These are phyloP conservation scores for Yponomeuta sedellus DNA, from an alignment of 2,888 invertebrate species.

Conservation along the genomic window DNA sequence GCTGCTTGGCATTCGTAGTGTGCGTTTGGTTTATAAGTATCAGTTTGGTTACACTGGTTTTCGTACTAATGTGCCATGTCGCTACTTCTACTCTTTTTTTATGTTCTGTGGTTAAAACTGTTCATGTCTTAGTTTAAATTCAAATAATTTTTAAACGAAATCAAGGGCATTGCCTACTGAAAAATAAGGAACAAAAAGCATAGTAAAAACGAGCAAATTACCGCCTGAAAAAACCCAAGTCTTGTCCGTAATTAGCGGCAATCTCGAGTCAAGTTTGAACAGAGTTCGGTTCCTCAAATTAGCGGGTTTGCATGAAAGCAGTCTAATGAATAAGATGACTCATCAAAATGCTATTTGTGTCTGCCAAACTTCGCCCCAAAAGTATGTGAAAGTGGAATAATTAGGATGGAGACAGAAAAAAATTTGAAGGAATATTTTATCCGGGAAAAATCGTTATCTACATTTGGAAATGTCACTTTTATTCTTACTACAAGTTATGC, in stretches of 20 bases:
- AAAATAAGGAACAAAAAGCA: background rate
- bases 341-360: constrained; percentile 17
- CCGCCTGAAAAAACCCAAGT: constrained; percentile 6
- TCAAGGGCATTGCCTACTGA: background rate
- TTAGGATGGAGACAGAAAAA: background rate
- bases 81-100: too few relatives aligned
- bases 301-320: constrained; percentile 14
- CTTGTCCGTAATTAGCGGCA: constrained; percentile 9
- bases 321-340: constrained; percentile 17
- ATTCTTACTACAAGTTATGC: too few relatives aligned
- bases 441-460: background rate
- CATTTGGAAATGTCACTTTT: too few relatives aligned
- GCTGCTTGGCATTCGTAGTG: too few relatives aligned
- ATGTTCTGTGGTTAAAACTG: too few relatives aligned
- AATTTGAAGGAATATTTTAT: background rate
- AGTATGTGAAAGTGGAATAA: background rate
- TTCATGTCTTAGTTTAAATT: too few relatives aligned
- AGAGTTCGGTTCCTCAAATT: constrained; percentile 15
- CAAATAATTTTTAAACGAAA: too few relatives aligned
- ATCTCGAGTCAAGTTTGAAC: constrained; percentile 8
- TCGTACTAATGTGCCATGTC: too few relatives aligned
- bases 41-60: too few relatives aligned
- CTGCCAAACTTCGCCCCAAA: constrained; percentile 12
- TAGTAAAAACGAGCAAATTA: background rate
- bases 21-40: too few relatives aligned